Percentiles rank a stretch among this genome's conserved stretches.
Conservation (phyloP, 2,888 invertebrate genomes). For the Antitype chi region DNA sequence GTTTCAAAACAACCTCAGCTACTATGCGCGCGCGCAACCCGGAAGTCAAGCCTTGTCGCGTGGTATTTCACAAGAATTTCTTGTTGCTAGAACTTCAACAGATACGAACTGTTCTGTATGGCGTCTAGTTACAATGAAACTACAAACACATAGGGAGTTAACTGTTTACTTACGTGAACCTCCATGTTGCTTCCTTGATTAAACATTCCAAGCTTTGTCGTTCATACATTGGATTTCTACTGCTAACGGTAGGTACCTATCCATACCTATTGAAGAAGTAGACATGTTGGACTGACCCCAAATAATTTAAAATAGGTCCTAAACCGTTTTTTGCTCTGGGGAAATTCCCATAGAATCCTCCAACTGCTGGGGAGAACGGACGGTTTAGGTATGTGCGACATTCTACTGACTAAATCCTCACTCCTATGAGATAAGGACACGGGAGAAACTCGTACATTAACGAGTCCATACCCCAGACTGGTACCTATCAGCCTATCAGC, state of each 20-base stretch:
- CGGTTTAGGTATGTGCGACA: background rate
- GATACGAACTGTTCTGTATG: constrained; percentile 38
- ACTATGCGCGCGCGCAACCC: constrained; percentile 72
- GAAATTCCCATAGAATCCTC: background rate
- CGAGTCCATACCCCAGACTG: background rate
- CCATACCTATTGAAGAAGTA: background rate
- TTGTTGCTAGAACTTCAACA: constrained; percentile 62
- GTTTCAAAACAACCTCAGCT: constrained; percentile 80
- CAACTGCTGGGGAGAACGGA: background rate
- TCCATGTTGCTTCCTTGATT: constrained; percentile 21
- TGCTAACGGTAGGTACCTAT: no score
- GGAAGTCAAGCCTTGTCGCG: constrained; percentile 72
- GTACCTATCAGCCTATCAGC: background rate
- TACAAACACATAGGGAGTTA: constrained; percentile 12
- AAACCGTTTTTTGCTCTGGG: background rate
- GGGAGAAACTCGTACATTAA: background rate
- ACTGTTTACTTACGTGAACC: constrained; percentile 31
- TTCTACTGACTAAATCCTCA: background rate
- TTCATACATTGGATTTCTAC: constrained; percentile 1
- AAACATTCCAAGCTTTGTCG: constrained; percentile 13
- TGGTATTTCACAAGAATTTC: constrained; percentile 75
- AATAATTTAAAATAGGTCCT: background rate
- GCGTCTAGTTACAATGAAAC: constrained; percentile 52
- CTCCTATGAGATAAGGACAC: background rate
- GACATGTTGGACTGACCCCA: background rate